Evolutionary conservation across 2,888 invertebrate genomes (phyloP), one percentile per base, ranked within the genome.

Genomic region (Ornithoptera alexandrae): DNA sequence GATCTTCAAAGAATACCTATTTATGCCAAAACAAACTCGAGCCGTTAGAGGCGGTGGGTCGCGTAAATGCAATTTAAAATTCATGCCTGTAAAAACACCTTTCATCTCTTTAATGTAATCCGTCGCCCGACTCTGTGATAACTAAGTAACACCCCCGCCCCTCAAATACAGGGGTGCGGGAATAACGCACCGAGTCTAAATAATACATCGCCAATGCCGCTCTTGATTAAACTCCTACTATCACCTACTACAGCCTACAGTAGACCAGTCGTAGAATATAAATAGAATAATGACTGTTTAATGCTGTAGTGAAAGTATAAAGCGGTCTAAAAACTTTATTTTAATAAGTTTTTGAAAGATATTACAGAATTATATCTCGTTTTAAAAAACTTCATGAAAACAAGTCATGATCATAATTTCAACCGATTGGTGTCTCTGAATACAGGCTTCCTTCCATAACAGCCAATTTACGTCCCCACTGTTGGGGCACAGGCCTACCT

Each of bases 11-110:
- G 69, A 75, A 77, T 65, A 74, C 73, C 71, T 76, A 74, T 76
- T 76, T 76, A 71, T 66, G 68, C 68, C 67, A 67, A 71, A 73
- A 73, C 73, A 75, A 72, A 74, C 72, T 61, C 42, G 65, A 71
- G 65, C 74, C 58, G 61, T 62, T 62, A 59, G 62, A 22, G 58
- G 73, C 72, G 77, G 70, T 75, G 75, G 73, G 70, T 77, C 77
- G 79, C 76, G 81, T 77, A 80, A 81, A 84, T 76, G 80, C 80
- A 86, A 87, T 88, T 87, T 88, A 84, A 88, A 87, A 87, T 89
- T 86, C 84, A 85, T 82, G 84, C 80, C 82, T 84, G 82, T 84
- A 84, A 86, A 87, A 89, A 86, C 84, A 82, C 81, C 86, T 88
- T 87, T 86, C 84, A 87, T 87, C 85, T 83, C 81, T 79, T 77